These are phyloP conservation scores for Mesocentrotus franciscanus DNA, from an alignment of 53 echinoderm and acorn worm genomes.

Conservation along the genomic window DNA sequence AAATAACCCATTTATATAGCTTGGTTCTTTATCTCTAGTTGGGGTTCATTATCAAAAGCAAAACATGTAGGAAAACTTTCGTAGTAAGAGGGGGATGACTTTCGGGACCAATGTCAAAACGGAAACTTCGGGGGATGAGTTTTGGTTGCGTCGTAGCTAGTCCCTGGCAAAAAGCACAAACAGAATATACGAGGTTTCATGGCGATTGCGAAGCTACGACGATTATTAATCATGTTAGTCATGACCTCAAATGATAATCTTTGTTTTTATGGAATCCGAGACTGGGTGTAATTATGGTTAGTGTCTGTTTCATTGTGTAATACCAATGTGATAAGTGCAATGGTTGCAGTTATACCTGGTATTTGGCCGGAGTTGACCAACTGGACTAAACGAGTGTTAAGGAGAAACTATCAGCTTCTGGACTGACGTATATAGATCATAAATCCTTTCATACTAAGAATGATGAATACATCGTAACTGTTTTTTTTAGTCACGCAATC, in stretches of 20 bases:
- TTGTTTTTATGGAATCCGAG: constrained; percentile 17
- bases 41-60: constrained; percentile 57
- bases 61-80: constrained; percentile 64
- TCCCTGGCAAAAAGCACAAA: constrained; percentile 42
- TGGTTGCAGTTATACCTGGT: neutral
- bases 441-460: neutral
- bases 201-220: neutral
- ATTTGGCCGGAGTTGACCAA: neutral
- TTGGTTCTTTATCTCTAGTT: constrained; percentile 16
- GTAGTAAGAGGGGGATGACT: constrained; percentile 53
- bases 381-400: neutral
- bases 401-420: neutral
- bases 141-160: constrained; percentile 57
- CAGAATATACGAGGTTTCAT: neutral
- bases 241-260: neutral
- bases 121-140: constrained; percentile 56
- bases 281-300: neutral
- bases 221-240: constrained; percentile 44
- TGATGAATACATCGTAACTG: neutral
- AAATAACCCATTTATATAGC: constrained; percentile 41
- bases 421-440: neutral
- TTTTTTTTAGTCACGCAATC: neutral
- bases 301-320: neutral
- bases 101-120: constrained; percentile 60
- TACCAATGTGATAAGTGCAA: neutral